phyloP scores from a whole-genome alignment of 2,888 invertebrate genomes.

The Zygogramma bicolorata region DNA sequence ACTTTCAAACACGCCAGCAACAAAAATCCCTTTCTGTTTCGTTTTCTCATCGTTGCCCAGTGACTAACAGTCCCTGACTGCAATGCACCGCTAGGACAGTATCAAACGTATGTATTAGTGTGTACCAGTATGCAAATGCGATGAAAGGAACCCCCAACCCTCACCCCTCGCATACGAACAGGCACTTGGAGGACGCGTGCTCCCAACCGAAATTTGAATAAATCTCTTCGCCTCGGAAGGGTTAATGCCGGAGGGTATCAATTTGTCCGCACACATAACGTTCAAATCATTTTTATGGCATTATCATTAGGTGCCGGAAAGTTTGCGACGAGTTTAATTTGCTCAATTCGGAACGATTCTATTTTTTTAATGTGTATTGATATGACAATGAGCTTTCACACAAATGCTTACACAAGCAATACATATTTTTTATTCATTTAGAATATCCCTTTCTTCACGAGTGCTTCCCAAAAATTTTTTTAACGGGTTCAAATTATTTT shows the following conservation, averaged over 20 bases:
- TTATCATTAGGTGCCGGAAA: conserved; percentile 24
- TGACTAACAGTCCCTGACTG: neutral
- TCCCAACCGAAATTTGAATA: conserved; percentile 29
- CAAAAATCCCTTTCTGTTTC: too few species aligned
- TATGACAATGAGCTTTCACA: too few species aligned
- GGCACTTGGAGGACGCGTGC: conserved; percentile 29
- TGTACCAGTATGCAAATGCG: conserved; percentile 36
- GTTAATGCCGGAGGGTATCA: conserved; percentile 29
- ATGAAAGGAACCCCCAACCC: conserved; percentile 33
- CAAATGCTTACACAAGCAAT: too few species aligned
- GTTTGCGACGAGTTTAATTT: neutral
- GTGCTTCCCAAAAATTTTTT: too few species aligned
- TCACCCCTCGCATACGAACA: conserved; percentile 27
- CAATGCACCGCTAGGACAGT: conserved; percentile 14
- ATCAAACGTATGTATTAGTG: conserved; percentile 26
- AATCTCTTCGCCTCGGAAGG: conserved; percentile 29
- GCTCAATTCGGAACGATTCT: neutral
- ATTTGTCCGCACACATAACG: conserved; percentile 27
- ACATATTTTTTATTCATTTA: too few species aligned
- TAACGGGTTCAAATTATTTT: too few species aligned
- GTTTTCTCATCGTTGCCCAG: neutral
- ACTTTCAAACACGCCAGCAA: too few species aligned
- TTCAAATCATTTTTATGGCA: conserved; percentile 21
- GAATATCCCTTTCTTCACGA: too few species aligned
- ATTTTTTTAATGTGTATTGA: too few species aligned